phyloP scores from a whole-genome alignment of 2,888 invertebrate genomes.

The Rhyacophila evoluta region DNA sequence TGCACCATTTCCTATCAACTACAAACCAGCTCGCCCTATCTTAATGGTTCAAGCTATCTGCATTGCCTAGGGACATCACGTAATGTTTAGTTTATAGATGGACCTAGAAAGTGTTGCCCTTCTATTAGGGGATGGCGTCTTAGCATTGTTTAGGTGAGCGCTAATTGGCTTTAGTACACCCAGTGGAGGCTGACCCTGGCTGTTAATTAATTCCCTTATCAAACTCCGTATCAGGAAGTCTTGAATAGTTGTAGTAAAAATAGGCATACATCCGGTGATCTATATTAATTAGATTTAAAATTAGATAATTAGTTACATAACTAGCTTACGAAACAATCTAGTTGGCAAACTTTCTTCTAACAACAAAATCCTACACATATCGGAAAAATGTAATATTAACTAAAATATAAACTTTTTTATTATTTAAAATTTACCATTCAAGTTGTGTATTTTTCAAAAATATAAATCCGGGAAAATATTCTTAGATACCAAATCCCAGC shows the following conservation, averaged over 20 bases:
- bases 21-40: not conserved
- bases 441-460: no score
- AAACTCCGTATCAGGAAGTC: not conserved
- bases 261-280: not conserved
- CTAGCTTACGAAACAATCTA: no score
- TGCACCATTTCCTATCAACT: not conserved
- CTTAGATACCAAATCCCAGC: no score
- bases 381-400: no score
- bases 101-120: not conserved
- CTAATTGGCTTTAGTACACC: not conserved
- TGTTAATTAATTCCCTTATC: not conserved
- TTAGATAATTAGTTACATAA: no score
- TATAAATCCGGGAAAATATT: no score
- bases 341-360: no score
- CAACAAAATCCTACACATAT: no score
- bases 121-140: not conserved
- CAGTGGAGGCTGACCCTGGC: not conserved
- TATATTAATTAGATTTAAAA: not conserved
- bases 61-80: slow-evolving; percentile 9
- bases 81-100: not conserved
- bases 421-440: no score
- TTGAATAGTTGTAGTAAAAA: not conserved
- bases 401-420: no score
- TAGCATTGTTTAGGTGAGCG: not conserved
- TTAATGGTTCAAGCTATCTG: not conserved